A percentile compares a stretch with the other conserved stretches of the same genome.
Evolutionary conservation across 2,797 vertebrate species (phyloP).

Genomic region (Distichodus sexfasciatus): DNA sequence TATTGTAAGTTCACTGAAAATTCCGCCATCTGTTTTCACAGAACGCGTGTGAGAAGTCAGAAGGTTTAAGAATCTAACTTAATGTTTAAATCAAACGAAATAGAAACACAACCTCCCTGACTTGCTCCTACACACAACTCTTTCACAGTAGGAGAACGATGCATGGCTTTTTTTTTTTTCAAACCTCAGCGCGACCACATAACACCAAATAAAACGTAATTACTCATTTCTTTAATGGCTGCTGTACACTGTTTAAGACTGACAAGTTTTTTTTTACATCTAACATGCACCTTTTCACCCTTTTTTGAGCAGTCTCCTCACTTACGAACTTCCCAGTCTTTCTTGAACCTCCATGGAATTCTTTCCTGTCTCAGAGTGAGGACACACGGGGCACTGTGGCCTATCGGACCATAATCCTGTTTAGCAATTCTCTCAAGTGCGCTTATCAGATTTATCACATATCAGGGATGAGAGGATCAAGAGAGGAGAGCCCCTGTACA

Average conservation of each 20-base stretch:
- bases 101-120: too few relatives aligned
- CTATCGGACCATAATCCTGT: slow-evolving; percentile 69
- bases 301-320: slow-evolving; percentile 28
- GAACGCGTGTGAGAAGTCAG: too few relatives aligned
- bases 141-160: neutral
- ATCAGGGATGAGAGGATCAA: slow-evolving; percentile 61
- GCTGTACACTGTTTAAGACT: neutral
- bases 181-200: neutral
- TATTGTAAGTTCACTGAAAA: too few relatives aligned
- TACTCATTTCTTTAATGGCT: neutral
- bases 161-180: neutral
- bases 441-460: slow-evolving; percentile 66
- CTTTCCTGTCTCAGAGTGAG: slow-evolving; percentile 50
- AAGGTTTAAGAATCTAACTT: too few relatives aligned
- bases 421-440: slow-evolving; percentile 61
- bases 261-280: neutral
- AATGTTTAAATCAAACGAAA: too few relatives aligned
- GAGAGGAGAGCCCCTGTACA: slow-evolving; percentile 51
- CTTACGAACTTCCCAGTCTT: neutral
- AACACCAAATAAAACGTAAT: neutral
- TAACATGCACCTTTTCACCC: slow-evolving; percentile 20
- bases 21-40: too few relatives aligned
- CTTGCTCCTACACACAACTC: too few relatives aligned
- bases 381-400: slow-evolving; percentile 59
- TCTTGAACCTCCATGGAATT: slow-evolving; percentile 7